Percentiles rank a stretch among this genome's conserved stretches.
Evolutionary conservation across 1,140 invertebrate species (phyloP).

Genomic region (Rhagoletis zephyria): DNA sequence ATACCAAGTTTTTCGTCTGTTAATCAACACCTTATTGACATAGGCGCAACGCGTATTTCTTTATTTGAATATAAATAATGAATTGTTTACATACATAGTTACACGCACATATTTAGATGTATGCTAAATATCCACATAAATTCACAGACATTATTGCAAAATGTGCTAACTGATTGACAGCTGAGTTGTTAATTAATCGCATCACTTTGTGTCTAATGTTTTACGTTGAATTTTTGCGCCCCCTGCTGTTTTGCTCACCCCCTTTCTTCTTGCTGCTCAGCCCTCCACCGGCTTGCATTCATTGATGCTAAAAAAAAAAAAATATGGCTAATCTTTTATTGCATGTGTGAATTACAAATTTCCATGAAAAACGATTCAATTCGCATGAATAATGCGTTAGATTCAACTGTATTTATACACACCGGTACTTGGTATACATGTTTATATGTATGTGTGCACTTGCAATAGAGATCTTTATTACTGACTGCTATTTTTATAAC

Average conservation of each 20-base stretch:
- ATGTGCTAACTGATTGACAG: constrained; percentile 46
- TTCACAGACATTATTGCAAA: background rate
- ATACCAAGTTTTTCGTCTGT: background rate
- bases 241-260: background rate
- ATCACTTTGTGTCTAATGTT: constrained; percentile 20
- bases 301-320: background rate
- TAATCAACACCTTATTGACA: constrained; percentile 9
- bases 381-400: background rate
- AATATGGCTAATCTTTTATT: constrained; percentile 22
- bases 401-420: background rate
- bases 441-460: background rate
- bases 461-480: too few species aligned
- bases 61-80: too few species aligned
- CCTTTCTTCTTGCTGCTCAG: background rate
- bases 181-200: constrained; percentile 42
- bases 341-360: constrained; percentile 27
- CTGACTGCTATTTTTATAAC: background rate
- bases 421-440: background rate
- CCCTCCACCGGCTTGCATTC: background rate
- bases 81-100: background rate
- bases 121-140: background rate
- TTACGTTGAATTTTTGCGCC: background rate
- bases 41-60: background rate
- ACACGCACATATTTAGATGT: background rate
- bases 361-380: constrained; percentile 33